Conservation (phyloP, 1,140 invertebrate genomes). For the Popillia japonica region DNA sequence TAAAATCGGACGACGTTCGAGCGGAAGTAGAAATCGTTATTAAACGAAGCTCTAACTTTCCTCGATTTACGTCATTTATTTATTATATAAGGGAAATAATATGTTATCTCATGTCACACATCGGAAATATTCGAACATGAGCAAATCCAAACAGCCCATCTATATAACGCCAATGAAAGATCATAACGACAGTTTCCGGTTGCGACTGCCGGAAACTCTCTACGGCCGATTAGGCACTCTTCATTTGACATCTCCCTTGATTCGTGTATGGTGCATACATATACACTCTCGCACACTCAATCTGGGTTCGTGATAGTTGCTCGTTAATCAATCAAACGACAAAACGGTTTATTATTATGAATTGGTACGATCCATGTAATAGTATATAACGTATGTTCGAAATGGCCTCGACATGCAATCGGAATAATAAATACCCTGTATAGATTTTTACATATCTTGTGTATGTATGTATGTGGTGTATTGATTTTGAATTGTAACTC, state of each 20-base stretch:
- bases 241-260: not conserved
- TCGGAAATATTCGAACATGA: not conserved
- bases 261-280: slow-evolving; percentile 1
- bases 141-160: not conserved
- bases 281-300: slow-evolving; percentile 36
- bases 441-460: no score
- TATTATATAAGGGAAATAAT: no score
- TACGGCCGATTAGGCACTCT: slow-evolving; percentile 51
- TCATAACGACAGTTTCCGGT: slow-evolving; percentile 49
- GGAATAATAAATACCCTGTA: slow-evolving; percentile 43
- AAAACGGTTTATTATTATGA: not conserved
- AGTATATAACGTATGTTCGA: slow-evolving; percentile 28
- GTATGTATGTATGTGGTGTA: no score
- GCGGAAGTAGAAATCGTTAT: no score
- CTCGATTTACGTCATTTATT: no score
- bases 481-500: no score
- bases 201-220: slow-evolving; percentile 46
- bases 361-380: slow-evolving; percentile 35
- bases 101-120: not conserved
- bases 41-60: no score
- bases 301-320: not conserved
- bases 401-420: slow-evolving; percentile 41
- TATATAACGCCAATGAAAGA: slow-evolving; percentile 42
- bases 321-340: not conserved
- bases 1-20: no score